A percentile compares a stretch with the other conserved stretches of the same genome.
These are phyloP conservation scores for Lottia gigantea DNA, from an alignment of 2,888 invertebrate species.

Conservation along the genomic window DNA sequence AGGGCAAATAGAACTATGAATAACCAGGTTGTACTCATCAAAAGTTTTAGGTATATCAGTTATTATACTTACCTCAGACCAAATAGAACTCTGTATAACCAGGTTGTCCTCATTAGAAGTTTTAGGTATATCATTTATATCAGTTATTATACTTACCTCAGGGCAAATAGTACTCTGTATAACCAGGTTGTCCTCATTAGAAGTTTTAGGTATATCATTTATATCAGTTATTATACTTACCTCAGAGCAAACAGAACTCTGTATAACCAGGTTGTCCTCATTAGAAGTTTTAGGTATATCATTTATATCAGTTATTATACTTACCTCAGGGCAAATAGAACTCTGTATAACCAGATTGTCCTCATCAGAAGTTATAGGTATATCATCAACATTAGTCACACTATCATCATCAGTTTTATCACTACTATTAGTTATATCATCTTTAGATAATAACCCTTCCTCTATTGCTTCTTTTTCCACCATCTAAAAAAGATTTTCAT, in stretches of 20 bases:
- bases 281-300: too few species aligned
- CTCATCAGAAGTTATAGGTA: background rate
- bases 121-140: too few species aligned
- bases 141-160: background rate
- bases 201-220: background rate
- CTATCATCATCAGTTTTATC: background rate
- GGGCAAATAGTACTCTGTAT: background rate
- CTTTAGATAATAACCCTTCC: constrained; percentile 5
- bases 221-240: background rate
- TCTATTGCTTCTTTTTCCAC: background rate
- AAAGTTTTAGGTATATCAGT: background rate
- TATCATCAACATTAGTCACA: background rate
- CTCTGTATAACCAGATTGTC: background rate
- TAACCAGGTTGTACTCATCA: background rate
- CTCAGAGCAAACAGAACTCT: background rate
- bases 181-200: background rate
- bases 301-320: too few species aligned
- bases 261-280: too few species aligned
- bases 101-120: too few species aligned
- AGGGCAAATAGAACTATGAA: background rate
- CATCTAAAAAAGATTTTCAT: background rate
- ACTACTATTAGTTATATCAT: background rate
- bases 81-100: too few species aligned
- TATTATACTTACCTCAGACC: background rate
- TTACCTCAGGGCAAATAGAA: background rate